These are phyloP conservation scores for Eupithecia exiguata DNA, from an alignment of 2,888 invertebrate genomes.

Conservation along the genomic window DNA sequence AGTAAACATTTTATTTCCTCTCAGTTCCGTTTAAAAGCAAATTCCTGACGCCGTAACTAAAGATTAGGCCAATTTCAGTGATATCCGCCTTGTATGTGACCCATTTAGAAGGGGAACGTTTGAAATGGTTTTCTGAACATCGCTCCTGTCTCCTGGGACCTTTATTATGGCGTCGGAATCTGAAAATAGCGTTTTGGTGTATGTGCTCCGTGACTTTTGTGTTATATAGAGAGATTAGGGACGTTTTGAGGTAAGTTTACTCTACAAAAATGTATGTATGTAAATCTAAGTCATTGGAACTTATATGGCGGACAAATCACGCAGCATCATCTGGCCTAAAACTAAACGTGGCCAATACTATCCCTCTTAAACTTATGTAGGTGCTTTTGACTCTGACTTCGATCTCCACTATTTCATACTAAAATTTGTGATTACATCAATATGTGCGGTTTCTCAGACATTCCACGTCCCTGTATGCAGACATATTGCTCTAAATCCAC, in stretches of 20 bases:
- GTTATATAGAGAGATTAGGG: conserved; percentile 38
- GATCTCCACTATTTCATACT: background rate
- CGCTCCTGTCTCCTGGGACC: conserved; percentile 55
- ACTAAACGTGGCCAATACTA: no score
- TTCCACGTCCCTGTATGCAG: background rate
- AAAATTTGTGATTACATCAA: background rate
- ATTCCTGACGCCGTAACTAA: conserved; percentile 66
- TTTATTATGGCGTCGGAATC: conserved; percentile 51
- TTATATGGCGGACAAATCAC: background rate
- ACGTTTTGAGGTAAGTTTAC: conserved; percentile 9
- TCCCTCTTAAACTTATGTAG: no score
- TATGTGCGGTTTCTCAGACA: background rate
- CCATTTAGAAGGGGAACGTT: conserved; percentile 62
- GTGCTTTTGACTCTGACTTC: background rate
- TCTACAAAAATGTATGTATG: background rate
- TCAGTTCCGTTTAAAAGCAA: conserved; percentile 53
- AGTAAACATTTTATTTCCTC: conserved; percentile 39
- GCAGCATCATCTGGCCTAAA: background rate
- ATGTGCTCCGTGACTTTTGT: conserved; percentile 39
- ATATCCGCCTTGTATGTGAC: conserved; percentile 62
- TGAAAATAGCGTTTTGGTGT: conserved; percentile 45
- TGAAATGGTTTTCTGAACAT: conserved; percentile 68
- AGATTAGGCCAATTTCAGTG: conserved; percentile 71
- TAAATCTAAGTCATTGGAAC: background rate
- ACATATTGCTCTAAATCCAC: conserved; percentile 3